Base-by-base conservation (phyloP, 2,113 vertebrate genomes). In the Myotis yumanensis region DNA sequence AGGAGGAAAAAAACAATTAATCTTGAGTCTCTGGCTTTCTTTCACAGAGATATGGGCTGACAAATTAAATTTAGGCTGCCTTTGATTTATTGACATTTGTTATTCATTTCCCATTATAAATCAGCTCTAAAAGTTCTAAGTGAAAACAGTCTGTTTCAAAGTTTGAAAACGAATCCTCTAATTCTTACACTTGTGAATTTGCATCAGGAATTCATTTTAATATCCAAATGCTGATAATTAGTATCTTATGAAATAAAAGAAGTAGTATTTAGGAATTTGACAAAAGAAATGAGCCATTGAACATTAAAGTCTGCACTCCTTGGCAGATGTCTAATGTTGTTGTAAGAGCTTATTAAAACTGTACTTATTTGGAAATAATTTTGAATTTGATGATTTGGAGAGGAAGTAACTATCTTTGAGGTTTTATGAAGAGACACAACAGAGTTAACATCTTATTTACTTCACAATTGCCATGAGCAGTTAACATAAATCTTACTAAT, bases 121-220 rank as follows among this genome's bases (percentile, higher is more conserved):
- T 89, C 43, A 77, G 9, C 37, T 73, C 64, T 66, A n/a, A 72
- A 79, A 66, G 30, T 73, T 77, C 23, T 82, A 6, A 86, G 23
- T 86, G 40, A 81, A 88, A 86, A 15, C 54, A 76, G 40, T 72
- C 69, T 87, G 32, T 79, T 92, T 94, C n/a, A 79, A 3, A 76
- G 77, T 81, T 91, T 77, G 51, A 54, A 93, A 90, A 73, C 3
- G 0, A 54, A 54, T 79, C 20, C 7, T 68, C 17, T 76, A 16
- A 62, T 90, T 84, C 84, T 88, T 81, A 75, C 28, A 40, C 51
- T 85, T 81, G 14, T 48, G 52, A 69, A 59, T 95, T 93, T 93
- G 25, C 32, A 71, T 91, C 71, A 54, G 66, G 91, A 64, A 40
- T 6, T 40, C 20, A 79, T 93, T 96, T 43, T 20, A n/a, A 79